Evolutionary conservation across 2,888 invertebrate species (phyloP), one percentile per base, ranked within the genome.

Genomic region (Capitulum mitella): DNA sequence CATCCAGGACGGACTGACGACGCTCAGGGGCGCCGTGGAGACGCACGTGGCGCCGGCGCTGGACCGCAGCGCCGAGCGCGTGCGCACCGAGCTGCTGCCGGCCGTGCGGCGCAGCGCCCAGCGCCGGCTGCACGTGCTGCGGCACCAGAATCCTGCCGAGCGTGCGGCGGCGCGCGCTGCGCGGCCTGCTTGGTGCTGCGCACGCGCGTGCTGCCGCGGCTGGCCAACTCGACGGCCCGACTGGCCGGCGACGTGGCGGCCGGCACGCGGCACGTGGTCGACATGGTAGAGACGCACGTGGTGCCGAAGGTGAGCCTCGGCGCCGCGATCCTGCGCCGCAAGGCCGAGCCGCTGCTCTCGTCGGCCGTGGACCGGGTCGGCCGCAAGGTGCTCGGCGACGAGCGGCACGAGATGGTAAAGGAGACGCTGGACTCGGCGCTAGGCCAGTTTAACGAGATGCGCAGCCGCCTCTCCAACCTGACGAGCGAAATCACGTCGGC

Each of bases 321-420:
- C 3, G 75, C 75, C 6, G n/a, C 26, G 6, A 43, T 75, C 43
- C n/a, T 75, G 43, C 40, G 75, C 10, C 40, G 43, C n/a, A n/a
- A 12, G 12, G 14, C 75, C 16, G 75, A 75, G 43, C 75, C 75
- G n/a, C 14, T 43, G 14, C 2, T 75, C 43, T 19, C n/a, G 14
- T 75, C 43, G 3, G 75, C 75, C 5, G 8, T 81, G 29, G 80
- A 80, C 46, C 78, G 78, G 3, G 61, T 81, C 43, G 80, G 81
- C 10, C 64, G 46, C 16, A 58, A 46, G 22, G 79, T 81, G 8
- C 78, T 81, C 51, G 82, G 82, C 16, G 78, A 79, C 64, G 76
- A 78, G 70, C 61, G 81, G 16, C 80, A 82, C 76, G 74, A 77
- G n/a, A 70, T 78, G 26, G 78, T 82, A 37, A 80, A 80, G 70